phyloP scores from a whole-genome alignment of 1,140 invertebrate species.

The Olivierus martensii region DNA sequence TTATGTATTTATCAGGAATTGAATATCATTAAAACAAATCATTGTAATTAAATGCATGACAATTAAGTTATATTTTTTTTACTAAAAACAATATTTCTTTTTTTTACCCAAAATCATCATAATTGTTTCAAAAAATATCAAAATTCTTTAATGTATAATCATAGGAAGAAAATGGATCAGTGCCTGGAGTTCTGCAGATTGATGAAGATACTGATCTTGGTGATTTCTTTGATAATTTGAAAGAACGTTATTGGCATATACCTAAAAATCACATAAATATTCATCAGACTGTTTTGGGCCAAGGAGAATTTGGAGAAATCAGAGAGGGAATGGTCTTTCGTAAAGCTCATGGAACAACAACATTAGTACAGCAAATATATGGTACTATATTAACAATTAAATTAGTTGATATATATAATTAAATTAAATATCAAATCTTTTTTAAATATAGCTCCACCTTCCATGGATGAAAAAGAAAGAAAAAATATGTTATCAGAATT shows the following conservation, averaged over 20 bases:
- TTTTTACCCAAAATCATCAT: no score
- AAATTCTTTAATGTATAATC: constrained; percentile 19
- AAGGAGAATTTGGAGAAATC: constrained; percentile 60
- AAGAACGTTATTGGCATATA: constrained; percentile 54
- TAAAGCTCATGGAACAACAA: constrained; percentile 14
- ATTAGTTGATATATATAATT: no score
- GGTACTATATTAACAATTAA: not conserved
- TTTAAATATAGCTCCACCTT: constrained; percentile 15
- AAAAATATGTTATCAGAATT: constrained; percentile 50
- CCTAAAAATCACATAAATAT: constrained; percentile 50
- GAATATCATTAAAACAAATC: no score
- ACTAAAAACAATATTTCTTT: no score
- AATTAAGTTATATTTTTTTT: no score
- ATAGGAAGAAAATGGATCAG: constrained; percentile 38
- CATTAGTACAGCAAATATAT: constrained; percentile 16
- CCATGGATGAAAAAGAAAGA: constrained; percentile 12
- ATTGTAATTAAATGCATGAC: no score
- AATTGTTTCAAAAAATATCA: no score
- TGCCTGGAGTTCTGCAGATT: constrained; percentile 48
- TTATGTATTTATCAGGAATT: no score
- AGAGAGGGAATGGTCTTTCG: constrained; percentile 24
- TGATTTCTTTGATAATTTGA: constrained; percentile 56
- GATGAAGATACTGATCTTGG: constrained; percentile 46
- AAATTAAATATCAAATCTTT: no score
- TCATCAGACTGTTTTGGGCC: constrained; percentile 47